Percentiles rank a stretch among this genome's conserved stretches.
Conservation (phyloP, 2,888 invertebrate genomes). For the Sisyra nigra region DNA sequence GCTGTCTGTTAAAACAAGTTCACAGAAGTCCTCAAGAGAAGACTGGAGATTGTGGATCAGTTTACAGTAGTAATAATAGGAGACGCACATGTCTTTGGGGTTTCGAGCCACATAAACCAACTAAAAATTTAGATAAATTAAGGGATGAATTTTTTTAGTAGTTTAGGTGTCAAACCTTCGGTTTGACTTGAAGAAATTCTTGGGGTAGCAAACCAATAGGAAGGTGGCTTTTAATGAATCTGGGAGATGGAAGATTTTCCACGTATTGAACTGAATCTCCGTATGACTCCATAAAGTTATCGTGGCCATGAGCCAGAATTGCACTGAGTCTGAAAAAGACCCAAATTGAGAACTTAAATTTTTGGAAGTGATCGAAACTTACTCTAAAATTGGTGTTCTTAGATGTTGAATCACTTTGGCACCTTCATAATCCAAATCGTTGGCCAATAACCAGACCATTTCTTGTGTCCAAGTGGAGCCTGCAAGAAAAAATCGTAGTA, state of each 20-base stretch:
- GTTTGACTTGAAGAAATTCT: slow-evolving; percentile 25
- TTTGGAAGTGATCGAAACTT: slow-evolving; percentile 11
- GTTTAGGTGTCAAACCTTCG: slow-evolving; percentile 18
- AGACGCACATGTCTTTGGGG: slow-evolving; percentile 47
- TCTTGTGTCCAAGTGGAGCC: slow-evolving; percentile 90
- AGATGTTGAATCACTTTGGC: slow-evolving; percentile 42
- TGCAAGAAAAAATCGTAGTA: slow-evolving; percentile 19
- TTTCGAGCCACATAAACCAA: slow-evolving; percentile 50
- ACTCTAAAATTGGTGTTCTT: slow-evolving; percentile 62
- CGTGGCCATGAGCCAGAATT: slow-evolving; percentile 1
- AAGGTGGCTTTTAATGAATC: slow-evolving; percentile 48
- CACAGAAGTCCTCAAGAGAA: slow-evolving; percentile 34
- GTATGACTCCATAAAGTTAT: slow-evolving; percentile 2
- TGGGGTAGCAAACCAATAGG: slow-evolving; percentile 41
- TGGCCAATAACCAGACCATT: slow-evolving; percentile 80
- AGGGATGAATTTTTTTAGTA: too few species aligned
- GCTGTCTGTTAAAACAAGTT: slow-evolving; percentile 35
- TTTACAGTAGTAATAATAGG: slow-evolving; percentile 44
- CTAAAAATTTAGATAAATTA: slow-evolving; percentile 21
- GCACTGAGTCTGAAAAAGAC: slow-evolving; percentile 4
- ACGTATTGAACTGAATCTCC: slow-evolving; percentile 16
- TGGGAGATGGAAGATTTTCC: slow-evolving; percentile 28
- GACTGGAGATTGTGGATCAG: slow-evolving; percentile 32
- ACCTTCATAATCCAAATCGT: slow-evolving; percentile 59
- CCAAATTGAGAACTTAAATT: neutral